A percentile compares a stretch with the other conserved stretches of the same genome.
phyloP scores from a whole-genome alignment of 2,797 vertebrate genomes.

The Crenichthys baileyi region DNA sequence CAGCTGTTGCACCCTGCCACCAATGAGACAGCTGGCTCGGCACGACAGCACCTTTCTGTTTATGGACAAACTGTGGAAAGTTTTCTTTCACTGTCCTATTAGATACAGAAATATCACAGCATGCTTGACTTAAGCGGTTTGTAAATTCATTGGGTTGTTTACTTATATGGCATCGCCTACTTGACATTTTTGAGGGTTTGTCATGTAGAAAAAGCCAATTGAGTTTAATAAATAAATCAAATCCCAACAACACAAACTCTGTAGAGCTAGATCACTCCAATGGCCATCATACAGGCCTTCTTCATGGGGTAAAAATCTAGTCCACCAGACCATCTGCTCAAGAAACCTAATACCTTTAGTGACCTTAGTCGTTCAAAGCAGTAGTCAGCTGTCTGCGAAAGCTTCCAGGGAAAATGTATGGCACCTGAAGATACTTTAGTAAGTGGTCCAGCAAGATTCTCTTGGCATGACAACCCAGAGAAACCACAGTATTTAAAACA shows the following conservation, averaged over 20 bases:
- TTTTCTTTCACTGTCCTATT: background rate
- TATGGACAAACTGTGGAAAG: background rate
- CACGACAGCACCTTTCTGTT: constrained; percentile 35
- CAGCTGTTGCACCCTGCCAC: constrained; percentile 51
- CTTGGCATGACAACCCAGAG: background rate
- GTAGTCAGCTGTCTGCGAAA: constrained; percentile 1
- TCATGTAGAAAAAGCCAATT: background rate
- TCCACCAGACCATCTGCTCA: constrained; percentile 70
- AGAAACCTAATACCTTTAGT: constrained; percentile 55
- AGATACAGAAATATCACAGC: background rate
- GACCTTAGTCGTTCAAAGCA: constrained; percentile 28
- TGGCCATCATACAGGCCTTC: constrained; percentile 10
- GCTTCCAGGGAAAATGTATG: background rate
- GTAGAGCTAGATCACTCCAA: constrained; percentile 8
- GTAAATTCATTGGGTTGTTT: background rate
- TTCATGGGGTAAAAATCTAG: constrained; percentile 37
- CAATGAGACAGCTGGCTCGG: constrained; percentile 60
- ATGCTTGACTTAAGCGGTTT: background rate
- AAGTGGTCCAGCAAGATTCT: background rate
- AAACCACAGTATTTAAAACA: background rate
- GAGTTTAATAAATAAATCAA: constrained; percentile 6
- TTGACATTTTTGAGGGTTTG: background rate
- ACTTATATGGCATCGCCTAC: background rate
- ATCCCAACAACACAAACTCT: constrained; percentile 37
- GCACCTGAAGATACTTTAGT: background rate